Percentiles rank a stretch among this genome's conserved stretches.
Conservation (phyloP, 2,797 vertebrate genomes). For the Prionace glauca region DNA sequence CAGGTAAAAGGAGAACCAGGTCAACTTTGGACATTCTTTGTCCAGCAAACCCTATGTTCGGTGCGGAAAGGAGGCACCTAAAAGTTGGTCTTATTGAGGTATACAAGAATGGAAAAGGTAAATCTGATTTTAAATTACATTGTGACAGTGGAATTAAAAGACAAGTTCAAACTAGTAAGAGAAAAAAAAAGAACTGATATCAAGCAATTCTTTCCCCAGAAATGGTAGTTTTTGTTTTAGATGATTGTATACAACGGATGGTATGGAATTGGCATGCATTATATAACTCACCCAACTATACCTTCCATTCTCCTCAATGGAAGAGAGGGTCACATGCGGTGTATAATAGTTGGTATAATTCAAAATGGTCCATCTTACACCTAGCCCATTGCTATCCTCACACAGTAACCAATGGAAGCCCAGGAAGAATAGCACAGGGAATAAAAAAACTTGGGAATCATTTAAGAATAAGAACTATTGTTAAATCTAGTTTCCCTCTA, state of each 20-base stretch:
- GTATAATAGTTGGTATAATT: not conserved
- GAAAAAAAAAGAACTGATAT: not conserved
- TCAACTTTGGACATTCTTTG: not conserved
- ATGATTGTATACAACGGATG: not conserved
- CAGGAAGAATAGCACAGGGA: not conserved
- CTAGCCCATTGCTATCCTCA: not conserved
- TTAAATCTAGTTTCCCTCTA: no score
- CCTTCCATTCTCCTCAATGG: not conserved
- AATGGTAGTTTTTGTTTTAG: not conserved
- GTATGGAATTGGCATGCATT: not conserved
- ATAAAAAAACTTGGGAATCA: not conserved
- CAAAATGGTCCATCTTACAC: not conserved
- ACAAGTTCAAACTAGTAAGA: not conserved
- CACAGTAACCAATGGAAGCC: not conserved
- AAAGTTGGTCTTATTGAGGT: not conserved
- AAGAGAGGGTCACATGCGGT: not conserved
- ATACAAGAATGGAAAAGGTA: not conserved
- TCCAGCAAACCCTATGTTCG: not conserved
- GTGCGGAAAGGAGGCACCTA: not conserved
- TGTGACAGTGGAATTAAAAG: not conserved
- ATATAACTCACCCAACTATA: not conserved
- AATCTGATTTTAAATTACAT: not conserved
- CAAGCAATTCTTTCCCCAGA: not conserved
- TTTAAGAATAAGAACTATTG: not conserved
- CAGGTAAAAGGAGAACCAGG: not conserved